A percentile compares a stretch with the other conserved stretches of the same genome.
phyloP scores from a whole-genome alignment of 2,797 vertebrate genomes.

The Sciurus vulgaris region DNA sequence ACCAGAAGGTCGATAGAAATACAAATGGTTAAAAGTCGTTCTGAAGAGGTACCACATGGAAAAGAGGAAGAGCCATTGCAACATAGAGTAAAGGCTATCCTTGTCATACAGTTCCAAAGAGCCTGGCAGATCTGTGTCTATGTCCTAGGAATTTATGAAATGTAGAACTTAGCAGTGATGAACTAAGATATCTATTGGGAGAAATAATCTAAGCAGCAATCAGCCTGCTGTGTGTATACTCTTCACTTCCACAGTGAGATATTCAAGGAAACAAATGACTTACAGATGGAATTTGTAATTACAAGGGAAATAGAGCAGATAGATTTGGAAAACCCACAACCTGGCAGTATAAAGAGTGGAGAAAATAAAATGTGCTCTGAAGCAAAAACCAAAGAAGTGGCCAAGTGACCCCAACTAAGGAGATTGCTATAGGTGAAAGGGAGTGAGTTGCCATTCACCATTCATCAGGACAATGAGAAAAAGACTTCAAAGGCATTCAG shows the following conservation, averaged over 20 bases:
- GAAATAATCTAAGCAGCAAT: background rate
- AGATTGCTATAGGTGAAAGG: background rate
- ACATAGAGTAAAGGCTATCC: background rate
- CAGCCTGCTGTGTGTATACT: background rate
- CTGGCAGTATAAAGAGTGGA: background rate
- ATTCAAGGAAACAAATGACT: background rate
- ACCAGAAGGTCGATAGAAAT: background rate
- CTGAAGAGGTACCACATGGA: background rate
- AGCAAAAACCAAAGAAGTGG: background rate
- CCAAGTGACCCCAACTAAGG: background rate
- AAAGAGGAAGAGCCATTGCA: background rate
- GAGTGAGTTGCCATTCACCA: too few species aligned
- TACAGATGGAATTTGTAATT: background rate
- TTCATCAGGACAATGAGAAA: background rate
- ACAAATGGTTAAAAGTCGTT: background rate
- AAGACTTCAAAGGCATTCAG: background rate
- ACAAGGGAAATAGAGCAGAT: background rate
- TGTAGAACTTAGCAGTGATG: background rate
- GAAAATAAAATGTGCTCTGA: too few species aligned
- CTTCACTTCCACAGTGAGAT: background rate
- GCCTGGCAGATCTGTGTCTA: background rate
- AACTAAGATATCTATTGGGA: background rate
- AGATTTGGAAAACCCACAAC: background rate
- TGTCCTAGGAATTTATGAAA: background rate
- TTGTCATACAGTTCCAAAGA: background rate